Evolutionary conservation across 2,888 invertebrate species (phyloP), one percentile per base, ranked within the genome.

Genomic region (Polyommatus iphigenia): DNA sequence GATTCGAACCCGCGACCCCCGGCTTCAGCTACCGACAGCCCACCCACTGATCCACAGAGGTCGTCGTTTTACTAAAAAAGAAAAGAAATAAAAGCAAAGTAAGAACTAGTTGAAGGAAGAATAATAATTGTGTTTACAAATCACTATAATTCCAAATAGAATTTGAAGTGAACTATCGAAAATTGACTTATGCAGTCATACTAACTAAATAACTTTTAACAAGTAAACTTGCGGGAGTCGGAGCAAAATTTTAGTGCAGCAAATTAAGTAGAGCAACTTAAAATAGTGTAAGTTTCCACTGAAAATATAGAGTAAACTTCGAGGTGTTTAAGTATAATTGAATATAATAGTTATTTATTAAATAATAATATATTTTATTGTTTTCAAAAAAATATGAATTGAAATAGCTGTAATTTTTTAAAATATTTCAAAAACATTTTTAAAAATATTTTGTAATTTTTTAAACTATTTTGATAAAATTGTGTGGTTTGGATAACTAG

Each of bases 191-290:
- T 41, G 72, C 41, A 72, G n/a, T 41, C 13, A 72, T 72, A 72
- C 41, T 72, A 41, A 72, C 72, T 41, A n/a, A 72, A 72, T 72
- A 72, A 72, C 72, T 72, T 72, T 72, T 72, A 72, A 72, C 72
- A 72, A 72, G 72, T 41, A 72, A 72, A 41, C 72, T 72, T 72
- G n/a, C 72, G 36, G 72, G 20, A 72, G 72, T 72, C 72, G 36
- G 29, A 54, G 29, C 15, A 50, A 50, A 73, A 73, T 46, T 73
- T 73, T 46, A 8, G 46, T 72, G 20, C 72, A 41, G 72, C 72
- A 72, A 72, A 72, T 72, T 72, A 72, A 72, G 72, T 41, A 4
- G 41, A 41, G 41, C 72, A 41, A 71, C 18, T 71, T 71, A 71
- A 71, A 72, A 71, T 36, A 36, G 41, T 36, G n/a, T n/a, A 72